Percentiles rank a stretch among this genome's conserved stretches.
Evolutionary conservation across 2,888 invertebrate species (phyloP).

Genomic region (Magallana nippona): DNA sequence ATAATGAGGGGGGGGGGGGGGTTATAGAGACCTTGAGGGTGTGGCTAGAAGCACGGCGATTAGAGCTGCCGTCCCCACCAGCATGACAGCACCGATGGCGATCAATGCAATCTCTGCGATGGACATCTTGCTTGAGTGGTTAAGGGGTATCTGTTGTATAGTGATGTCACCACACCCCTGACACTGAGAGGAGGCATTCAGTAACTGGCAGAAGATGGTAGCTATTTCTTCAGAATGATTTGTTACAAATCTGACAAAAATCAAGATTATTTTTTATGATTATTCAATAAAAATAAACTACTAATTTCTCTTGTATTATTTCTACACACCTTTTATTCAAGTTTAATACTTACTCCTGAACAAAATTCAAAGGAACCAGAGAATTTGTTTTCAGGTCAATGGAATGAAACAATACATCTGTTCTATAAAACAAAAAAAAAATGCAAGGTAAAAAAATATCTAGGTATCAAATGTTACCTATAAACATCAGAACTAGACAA

Average conservation of each 20-base stretch:
- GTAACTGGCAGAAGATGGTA: neutral
- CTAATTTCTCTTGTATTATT: neutral
- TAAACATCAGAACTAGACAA: neutral
- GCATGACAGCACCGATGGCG: neutral
- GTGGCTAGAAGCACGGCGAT: neutral
- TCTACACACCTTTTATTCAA: neutral
- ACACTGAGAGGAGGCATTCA: neutral
- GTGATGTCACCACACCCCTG: neutral
- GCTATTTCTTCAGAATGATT: neutral
- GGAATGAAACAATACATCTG: constrained; percentile 66
- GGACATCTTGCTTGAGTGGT: constrained; percentile 5
- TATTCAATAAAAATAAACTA: neutral
- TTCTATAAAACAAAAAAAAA: constrained; percentile 56
- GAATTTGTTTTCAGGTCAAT: constrained; percentile 54
- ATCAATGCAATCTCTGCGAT: neutral
- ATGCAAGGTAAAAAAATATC: neutral
- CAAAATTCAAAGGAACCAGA: constrained; percentile 53
- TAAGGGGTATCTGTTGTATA: neutral
- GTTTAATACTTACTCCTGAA: constrained; percentile 55
- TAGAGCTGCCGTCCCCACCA: neutral
- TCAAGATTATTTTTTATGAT: neutral
- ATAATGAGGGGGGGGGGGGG: too few species aligned
- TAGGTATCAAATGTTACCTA: too few species aligned
- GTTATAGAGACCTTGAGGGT: neutral
- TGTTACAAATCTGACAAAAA: neutral